Conservation (phyloP, 2,888 invertebrate genomes). For the Hydraecia micacea region DNA sequence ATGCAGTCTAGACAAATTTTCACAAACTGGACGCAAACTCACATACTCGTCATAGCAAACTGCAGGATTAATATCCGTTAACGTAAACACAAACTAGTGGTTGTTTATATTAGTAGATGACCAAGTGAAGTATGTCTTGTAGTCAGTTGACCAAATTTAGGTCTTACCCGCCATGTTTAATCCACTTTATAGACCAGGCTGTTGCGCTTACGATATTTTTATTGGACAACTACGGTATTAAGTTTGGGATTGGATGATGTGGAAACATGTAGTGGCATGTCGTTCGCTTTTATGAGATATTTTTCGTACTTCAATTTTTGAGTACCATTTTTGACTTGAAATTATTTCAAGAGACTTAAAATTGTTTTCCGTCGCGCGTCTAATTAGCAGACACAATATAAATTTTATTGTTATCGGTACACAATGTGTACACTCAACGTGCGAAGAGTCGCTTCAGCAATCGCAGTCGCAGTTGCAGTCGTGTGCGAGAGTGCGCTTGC, state of each 20-base stretch:
- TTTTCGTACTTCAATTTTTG: neutral
- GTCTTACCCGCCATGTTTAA: conserved; percentile 62
- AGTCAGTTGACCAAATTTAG: conserved; percentile 61
- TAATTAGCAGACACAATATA: too few relatives aligned
- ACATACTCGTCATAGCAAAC: conserved; percentile 28
- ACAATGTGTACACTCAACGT: too few relatives aligned
- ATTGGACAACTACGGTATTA: conserved; percentile 48
- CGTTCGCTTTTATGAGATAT: conserved; percentile 25
- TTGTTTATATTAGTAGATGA: conserved; percentile 26
- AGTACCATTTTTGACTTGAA: neutral
- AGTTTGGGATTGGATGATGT: conserved; percentile 56
- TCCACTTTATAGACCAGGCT: conserved; percentile 65
- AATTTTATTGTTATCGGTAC: too few relatives aligned
- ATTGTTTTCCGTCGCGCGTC: neutral
- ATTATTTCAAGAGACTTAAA: neutral
- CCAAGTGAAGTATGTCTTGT: conserved; percentile 34
- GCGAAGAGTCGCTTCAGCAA: too few relatives aligned
- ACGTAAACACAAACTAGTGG: conserved; percentile 34
- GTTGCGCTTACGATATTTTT: conserved; percentile 63
- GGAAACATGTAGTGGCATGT: conserved; percentile 36
- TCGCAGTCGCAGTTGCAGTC: too few relatives aligned
- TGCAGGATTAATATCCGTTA: conserved; percentile 37
- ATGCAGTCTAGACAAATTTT: neutral
- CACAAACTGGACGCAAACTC: conserved; percentile 26
- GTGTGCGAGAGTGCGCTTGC: too few relatives aligned